Conservation (phyloP, 2,797 vertebrate genomes). For the Oophaga sylvatica region DNA sequence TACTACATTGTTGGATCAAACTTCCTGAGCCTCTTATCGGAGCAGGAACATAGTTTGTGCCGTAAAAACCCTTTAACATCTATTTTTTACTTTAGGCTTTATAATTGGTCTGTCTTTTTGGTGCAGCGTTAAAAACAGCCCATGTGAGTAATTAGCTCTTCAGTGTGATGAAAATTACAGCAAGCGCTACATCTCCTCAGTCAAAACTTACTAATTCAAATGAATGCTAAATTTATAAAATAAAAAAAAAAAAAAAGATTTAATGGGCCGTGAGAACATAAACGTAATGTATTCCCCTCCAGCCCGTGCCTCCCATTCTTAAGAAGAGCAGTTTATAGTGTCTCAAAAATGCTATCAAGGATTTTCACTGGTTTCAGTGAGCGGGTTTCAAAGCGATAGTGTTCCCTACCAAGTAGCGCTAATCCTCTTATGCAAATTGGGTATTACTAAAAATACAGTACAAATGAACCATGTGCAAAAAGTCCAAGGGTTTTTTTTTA, state of each 20-base stretch:
- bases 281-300: slow-evolving; percentile 70
- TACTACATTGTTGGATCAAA: background rate
- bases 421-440: slow-evolving; percentile 31
- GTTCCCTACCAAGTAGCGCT: slow-evolving; percentile 20
- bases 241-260: slow-evolving; percentile 66
- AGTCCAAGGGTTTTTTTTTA: background rate
- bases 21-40: too few relatives aligned
- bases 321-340: slow-evolving; percentile 33
- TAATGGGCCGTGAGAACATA: slow-evolving; percentile 66
- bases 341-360: slow-evolving; percentile 42
- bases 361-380: slow-evolving; percentile 55
- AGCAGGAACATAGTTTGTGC: too few relatives aligned
- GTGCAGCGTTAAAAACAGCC: slow-evolving; percentile 39
- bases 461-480: background rate
- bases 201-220: slow-evolving; percentile 67
- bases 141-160: slow-evolving; percentile 32
- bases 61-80: too few relatives aligned
- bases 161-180: slow-evolving; percentile 54
- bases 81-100: slow-evolving; percentile 37
- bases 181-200: slow-evolving; percentile 40
- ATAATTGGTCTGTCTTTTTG: slow-evolving; percentile 60
- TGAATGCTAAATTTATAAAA: slow-evolving; percentile 59
- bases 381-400: slow-evolving; percentile 27
- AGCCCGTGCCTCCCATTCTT: slow-evolving; percentile 62
- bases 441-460: background rate